Percentiles rank a stretch among this genome's conserved stretches.
These are phyloP conservation scores for Hyppa rectilinea DNA, from an alignment of 2,888 invertebrate genomes.

Conservation along the genomic window DNA sequence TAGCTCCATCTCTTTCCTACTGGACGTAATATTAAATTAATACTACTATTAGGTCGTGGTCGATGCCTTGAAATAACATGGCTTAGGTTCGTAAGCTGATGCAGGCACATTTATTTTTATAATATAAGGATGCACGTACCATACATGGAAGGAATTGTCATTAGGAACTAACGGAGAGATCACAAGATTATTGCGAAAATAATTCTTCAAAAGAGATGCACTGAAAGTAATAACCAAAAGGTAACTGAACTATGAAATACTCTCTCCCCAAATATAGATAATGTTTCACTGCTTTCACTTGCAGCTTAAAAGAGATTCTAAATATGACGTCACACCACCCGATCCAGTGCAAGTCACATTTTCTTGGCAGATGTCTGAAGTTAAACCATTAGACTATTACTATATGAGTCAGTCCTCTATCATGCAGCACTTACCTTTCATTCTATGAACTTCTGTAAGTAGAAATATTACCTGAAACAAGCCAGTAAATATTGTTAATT, in stretches of 20 bases:
- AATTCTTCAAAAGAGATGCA: neutral
- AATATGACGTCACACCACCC: constrained; percentile 33
- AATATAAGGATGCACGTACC: constrained; percentile 22
- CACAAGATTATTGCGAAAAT: neutral
- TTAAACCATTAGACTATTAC: constrained; percentile 18
- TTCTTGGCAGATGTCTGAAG: constrained; percentile 51
- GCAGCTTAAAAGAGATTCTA: constrained; percentile 39
- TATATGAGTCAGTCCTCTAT: constrained; percentile 37
- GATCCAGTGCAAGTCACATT: constrained; percentile 37
- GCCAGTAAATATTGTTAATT: constrained; percentile 12
- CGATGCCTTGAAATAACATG: constrained; percentile 36
- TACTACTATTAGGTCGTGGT: too few species aligned
- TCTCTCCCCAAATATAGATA: constrained; percentile 14
- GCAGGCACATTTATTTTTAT: constrained; percentile 38
- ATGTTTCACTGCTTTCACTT: constrained; percentile 37
- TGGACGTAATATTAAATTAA: too few species aligned
- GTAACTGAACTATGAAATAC: too few species aligned
- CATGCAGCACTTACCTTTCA: constrained; percentile 38
- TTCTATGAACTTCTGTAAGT: constrained; percentile 4
- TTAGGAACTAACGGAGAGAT: neutral
- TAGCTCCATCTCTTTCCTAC: too few species aligned
- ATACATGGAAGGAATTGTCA: constrained; percentile 12
- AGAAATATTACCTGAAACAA: constrained; percentile 39
- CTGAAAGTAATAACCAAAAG: neutral
- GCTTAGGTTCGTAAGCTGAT: constrained; percentile 32